These are phyloP conservation scores for Cerastoderma edule DNA, from an alignment of 2,888 invertebrate genomes.

Conservation along the genomic window DNA sequence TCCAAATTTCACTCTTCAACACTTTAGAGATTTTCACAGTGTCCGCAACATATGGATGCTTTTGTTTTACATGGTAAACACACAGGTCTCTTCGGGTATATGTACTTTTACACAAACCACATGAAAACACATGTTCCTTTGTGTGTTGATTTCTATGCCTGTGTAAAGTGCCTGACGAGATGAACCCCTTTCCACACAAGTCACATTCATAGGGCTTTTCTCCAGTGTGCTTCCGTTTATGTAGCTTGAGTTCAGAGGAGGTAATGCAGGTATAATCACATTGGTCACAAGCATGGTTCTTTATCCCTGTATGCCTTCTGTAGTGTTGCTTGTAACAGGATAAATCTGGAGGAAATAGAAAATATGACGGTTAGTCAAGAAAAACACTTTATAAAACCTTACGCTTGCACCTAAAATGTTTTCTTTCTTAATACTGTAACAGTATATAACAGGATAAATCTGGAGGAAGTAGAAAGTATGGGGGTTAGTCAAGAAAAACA, in stretches of 20 bases:
- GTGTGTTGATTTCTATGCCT: conserved; percentile 41
- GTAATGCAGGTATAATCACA: conserved; percentile 48
- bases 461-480: not conserved
- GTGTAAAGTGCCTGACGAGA: conserved; percentile 35
- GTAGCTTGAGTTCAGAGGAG: conserved; percentile 43
- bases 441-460: not conserved
- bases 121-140: conserved; percentile 28
- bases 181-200: conserved; percentile 28
- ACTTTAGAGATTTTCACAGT: conserved; percentile 23
- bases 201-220: conserved; percentile 50
- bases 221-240: conserved; percentile 43
- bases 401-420: not conserved
- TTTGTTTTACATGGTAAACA: conserved; percentile 37
- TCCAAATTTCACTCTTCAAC: conserved; percentile 3
- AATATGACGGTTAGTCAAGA: not conserved
- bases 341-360: conserved; percentile 33
- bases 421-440: not conserved
- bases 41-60: conserved; percentile 19
- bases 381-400: not conserved
- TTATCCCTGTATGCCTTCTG: conserved; percentile 40
- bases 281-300: conserved; percentile 47
- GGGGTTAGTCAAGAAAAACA: not conserved
- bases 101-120: conserved; percentile 24
- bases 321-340: conserved; percentile 37
- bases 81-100: conserved; percentile 41